Evolutionary conservation across 1,140 invertebrate species (phyloP).

Genomic region (Drosophila hydei): DNA sequence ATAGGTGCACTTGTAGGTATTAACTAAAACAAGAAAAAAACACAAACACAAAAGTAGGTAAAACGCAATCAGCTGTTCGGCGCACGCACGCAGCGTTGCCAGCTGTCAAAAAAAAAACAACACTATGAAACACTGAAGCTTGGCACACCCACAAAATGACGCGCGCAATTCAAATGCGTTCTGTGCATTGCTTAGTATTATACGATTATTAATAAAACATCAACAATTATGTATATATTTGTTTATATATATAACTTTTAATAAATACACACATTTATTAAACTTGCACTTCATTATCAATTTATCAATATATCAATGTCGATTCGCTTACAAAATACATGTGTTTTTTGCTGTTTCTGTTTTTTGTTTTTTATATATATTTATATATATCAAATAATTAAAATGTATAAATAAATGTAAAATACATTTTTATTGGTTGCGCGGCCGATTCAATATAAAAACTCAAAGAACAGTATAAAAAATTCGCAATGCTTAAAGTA

Average conservation of each 20-base stretch:
- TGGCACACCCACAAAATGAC: conserved; percentile 5
- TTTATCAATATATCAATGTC: conserved; percentile 66
- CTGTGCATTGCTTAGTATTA: conserved; percentile 5
- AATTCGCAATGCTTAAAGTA: conserved; percentile 52
- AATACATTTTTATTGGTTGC: conserved; percentile 58
- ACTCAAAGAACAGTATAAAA: conserved; percentile 71
- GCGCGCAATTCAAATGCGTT: conserved; percentile 24
- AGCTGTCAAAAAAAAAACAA: conserved; percentile 21
- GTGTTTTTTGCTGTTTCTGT: conserved; percentile 19
- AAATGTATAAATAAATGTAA: conserved; percentile 65
- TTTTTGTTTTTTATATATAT: conserved; percentile 23
- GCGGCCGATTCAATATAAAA: conserved; percentile 50
- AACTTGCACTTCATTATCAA: conserved; percentile 73
- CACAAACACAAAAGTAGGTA: conserved; percentile 17
- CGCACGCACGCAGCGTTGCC: conserved; percentile 36
- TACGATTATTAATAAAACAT: conserved; percentile 13
- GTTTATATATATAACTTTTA: conserved; percentile 68
- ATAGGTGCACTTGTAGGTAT: conserved; percentile 35
- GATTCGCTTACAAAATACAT: conserved; percentile 67
- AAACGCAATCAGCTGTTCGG: conserved; percentile 40
- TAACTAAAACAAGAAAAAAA: conserved; percentile 26
- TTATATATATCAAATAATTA: conserved; percentile 59
- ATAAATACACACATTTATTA: conserved; percentile 82
- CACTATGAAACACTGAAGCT: conserved; percentile 2
- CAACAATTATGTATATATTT: conserved; percentile 4